Evolutionary conservation across 1,140 invertebrate species (phyloP).

Genomic region (Drosophila ohnishii): DNA sequence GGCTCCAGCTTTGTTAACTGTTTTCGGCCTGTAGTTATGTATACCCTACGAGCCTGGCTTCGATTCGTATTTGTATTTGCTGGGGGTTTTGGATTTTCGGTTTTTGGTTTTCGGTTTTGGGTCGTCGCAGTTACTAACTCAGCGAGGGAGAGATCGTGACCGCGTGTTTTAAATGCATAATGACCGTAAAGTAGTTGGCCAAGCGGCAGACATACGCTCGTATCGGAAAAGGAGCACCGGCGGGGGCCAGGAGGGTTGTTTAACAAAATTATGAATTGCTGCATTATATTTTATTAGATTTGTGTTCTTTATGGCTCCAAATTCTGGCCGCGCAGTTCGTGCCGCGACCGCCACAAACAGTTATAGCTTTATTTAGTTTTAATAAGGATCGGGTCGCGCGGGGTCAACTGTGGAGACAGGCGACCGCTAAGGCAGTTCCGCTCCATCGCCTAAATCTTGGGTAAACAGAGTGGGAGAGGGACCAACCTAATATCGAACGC

Average conservation of each 20-base stretch:
- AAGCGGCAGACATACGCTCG: constrained; percentile 50
- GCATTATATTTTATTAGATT: constrained; percentile 81
- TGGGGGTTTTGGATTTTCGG: constrained; percentile 31
- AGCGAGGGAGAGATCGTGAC: constrained; percentile 79
- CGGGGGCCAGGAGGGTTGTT: constrained; percentile 53
- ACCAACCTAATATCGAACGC: constrained; percentile 59
- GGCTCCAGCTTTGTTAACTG: constrained; percentile 37
- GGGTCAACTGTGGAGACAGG: constrained; percentile 53
- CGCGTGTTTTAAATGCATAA: constrained; percentile 83
- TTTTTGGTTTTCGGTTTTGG: constrained; percentile 34
- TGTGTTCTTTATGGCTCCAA: constrained; percentile 62
- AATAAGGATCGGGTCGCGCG: constrained; percentile 67
- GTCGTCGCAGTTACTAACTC: constrained; percentile 78
- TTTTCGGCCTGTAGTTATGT: constrained; percentile 49
- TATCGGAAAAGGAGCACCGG: constrained; percentile 67
- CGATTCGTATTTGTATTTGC: constrained; percentile 60
- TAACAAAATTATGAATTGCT: constrained; percentile 81
- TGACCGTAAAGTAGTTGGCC: constrained; percentile 82
- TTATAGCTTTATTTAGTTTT: constrained; percentile 81
- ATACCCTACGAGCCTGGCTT: constrained; percentile 54
- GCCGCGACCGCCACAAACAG: constrained; percentile 54
- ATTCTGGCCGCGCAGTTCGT: constrained; percentile 51
- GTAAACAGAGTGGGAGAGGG: constrained; percentile 29
- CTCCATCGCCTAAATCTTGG: constrained; percentile 36
- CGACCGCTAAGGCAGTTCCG: constrained; percentile 8